A percentile compares a stretch with the other conserved stretches of the same genome.
Evolutionary conservation across 2,797 vertebrate genomes (phyloP).

Genomic region (Chaetodon trifasciatus): DNA sequence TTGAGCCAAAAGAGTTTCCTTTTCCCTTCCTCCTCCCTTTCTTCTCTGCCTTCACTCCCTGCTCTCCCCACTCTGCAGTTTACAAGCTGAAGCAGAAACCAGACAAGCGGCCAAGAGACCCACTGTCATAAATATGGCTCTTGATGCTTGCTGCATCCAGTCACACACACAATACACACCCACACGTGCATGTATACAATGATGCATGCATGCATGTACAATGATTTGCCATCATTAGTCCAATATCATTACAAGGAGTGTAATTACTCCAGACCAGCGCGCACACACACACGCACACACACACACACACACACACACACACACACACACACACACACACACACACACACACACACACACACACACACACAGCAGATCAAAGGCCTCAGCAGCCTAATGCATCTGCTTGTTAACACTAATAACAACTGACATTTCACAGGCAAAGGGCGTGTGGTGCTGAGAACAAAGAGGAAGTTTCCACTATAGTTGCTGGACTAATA

Average conservation of each 20-base stretch:
- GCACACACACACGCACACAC: conserved; percentile 10
- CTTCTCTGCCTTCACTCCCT: background rate
- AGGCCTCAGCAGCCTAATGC: conserved; percentile 61
- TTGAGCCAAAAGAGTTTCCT: conserved; percentile 42
- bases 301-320: background rate
- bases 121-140: conserved; percentile 22
- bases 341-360: conserved; percentile 29
- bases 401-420: conserved; percentile 75
- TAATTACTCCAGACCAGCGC: conserved; percentile 53
- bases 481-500: conserved; percentile 14
- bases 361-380: conserved; percentile 57
- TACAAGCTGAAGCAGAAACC: conserved; percentile 36
- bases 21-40: conserved; percentile 12
- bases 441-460: conserved; percentile 27
- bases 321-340: conserved; percentile 15
- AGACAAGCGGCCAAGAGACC: conserved; percentile 23
- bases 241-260: conserved; percentile 54
- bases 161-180: conserved; percentile 21
- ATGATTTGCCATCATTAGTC: conserved; percentile 47
- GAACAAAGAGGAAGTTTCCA: conserved; percentile 58
- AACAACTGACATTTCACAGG: conserved; percentile 59
- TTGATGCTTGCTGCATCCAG: conserved; percentile 12
- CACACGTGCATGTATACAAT: background rate
- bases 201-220: conserved; percentile 16
- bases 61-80: conserved; percentile 11